Conservation (phyloP, 2,797 vertebrate species). For the Eutrigla gurnardus region DNA sequence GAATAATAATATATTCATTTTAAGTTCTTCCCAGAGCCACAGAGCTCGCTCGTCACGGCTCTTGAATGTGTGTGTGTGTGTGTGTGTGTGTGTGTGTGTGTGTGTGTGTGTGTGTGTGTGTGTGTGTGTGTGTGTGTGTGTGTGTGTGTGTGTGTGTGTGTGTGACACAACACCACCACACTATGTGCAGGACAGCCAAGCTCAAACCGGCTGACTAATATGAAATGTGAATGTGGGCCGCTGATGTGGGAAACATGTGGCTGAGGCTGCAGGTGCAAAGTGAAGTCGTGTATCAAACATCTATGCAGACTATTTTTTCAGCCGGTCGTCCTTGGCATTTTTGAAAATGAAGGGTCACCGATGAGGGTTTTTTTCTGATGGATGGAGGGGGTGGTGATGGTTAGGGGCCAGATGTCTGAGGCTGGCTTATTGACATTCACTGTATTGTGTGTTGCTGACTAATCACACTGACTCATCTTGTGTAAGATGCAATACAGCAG, state of each 20-base stretch:
- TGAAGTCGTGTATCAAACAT: not conserved
- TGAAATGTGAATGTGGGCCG: conserved; percentile 57
- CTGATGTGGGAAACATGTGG: conserved; percentile 35
- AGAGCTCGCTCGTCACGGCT: conserved; percentile 38
- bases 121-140: conserved; percentile 31
- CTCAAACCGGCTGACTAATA: conserved; percentile 60
- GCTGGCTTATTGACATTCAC: conserved; percentile 42
- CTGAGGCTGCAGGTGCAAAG: conserved; percentile 57
- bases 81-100: conserved; percentile 12
- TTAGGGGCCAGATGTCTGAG: not conserved
- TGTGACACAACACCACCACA: conserved; percentile 58
- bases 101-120: conserved; percentile 30
- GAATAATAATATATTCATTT: conserved; percentile 56
- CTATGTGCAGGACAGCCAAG: conserved; percentile 38
- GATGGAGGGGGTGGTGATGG: not conserved
- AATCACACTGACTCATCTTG: conserved; percentile 73
- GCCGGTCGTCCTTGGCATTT: not conserved
- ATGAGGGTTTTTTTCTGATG: conserved; percentile 1
- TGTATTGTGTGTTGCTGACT: conserved; percentile 56
- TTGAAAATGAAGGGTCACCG: conserved; percentile 28
- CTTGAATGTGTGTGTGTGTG: conserved; percentile 39
- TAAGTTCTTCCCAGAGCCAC: conserved; percentile 44
- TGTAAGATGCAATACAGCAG: conserved; percentile 69
- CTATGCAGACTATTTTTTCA: conserved; percentile 21
- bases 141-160: conserved; percentile 26